Evolutionary conservation across 2,797 vertebrate species (phyloP).

Genomic region (Amazona ochrocephala): DNA sequence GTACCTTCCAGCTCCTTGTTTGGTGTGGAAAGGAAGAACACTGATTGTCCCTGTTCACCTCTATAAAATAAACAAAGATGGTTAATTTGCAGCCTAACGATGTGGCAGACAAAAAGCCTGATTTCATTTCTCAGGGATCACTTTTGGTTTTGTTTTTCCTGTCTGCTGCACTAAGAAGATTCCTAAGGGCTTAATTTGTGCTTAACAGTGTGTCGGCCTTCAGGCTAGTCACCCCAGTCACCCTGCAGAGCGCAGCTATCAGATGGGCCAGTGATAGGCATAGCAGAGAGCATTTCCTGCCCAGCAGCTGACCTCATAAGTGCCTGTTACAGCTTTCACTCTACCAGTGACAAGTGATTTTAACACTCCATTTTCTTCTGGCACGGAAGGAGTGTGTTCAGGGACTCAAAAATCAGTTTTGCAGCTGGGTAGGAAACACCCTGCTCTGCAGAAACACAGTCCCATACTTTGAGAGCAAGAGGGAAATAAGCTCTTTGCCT

Average conservation of each 20-base stretch:
- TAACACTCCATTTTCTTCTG: neutral
- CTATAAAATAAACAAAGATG: neutral
- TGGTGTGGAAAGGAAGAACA: neutral
- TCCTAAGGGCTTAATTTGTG: neutral
- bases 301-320: neutral
- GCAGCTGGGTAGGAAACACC: neutral
- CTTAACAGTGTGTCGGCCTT: neutral
- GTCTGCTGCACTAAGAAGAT: neutral
- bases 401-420: neutral
- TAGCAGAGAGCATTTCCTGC: neutral
- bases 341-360: neutral
- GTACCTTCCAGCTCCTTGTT: neutral
- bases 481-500: neutral
- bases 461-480: neutral
- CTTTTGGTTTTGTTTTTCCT: neutral
- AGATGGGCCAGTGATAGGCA: neutral
- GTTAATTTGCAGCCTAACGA: neutral
- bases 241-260: too few species aligned
- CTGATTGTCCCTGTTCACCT: neutral
- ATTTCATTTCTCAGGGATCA: neutral
- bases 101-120: neutral
- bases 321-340: neutral
- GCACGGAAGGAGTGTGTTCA: neutral
- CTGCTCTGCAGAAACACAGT: neutral
- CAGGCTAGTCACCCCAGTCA: too few species aligned